Evolutionary conservation across 2,113 vertebrate genomes (phyloP).

Genomic region (Sinocyclocheilus anshuiensis): DNA sequence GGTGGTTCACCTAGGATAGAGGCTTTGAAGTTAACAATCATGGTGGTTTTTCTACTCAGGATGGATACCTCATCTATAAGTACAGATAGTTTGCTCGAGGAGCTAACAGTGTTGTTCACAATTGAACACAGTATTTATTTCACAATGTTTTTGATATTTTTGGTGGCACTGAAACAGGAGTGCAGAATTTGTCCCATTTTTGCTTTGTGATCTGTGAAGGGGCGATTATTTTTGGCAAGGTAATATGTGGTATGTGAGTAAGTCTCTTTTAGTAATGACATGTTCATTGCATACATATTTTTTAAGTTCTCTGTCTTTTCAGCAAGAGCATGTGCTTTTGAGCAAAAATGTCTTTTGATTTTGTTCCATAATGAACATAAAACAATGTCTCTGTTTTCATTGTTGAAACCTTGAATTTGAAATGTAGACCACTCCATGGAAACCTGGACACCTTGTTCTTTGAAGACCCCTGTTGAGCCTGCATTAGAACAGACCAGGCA

Average conservation of each 20-base stretch:
- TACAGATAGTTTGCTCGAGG: neutral
- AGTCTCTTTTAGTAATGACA: too few relatives aligned
- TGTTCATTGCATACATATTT: too few relatives aligned
- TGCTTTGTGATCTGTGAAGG: conserved; percentile 1
- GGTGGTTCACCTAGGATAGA: neutral
- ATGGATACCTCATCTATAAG: neutral
- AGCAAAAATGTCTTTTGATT: too few relatives aligned
- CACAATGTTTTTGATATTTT: neutral
- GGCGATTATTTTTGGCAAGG: conserved; percentile 7
- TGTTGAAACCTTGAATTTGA: too few relatives aligned
- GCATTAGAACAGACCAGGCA: too few relatives aligned
- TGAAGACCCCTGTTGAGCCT: too few relatives aligned
- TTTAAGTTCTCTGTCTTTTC: too few relatives aligned
- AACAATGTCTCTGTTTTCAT: too few relatives aligned
- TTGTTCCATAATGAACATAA: too few relatives aligned
- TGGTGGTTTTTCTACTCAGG: neutral
- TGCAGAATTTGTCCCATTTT: conserved; percentile 4
- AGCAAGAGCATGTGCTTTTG: too few relatives aligned
- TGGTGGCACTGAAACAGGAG: conserved; percentile 1
- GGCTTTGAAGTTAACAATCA: neutral
- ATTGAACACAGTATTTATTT: neutral
- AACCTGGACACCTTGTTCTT: too few relatives aligned
- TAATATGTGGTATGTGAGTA: neutral
- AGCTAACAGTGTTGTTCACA: conserved; percentile 1
- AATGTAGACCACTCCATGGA: too few relatives aligned